Evolutionary conservation across 2,113 vertebrate genomes (phyloP), one percentile per base, ranked within the genome.

Genomic region (Psittacula cyanocephala): DNA sequence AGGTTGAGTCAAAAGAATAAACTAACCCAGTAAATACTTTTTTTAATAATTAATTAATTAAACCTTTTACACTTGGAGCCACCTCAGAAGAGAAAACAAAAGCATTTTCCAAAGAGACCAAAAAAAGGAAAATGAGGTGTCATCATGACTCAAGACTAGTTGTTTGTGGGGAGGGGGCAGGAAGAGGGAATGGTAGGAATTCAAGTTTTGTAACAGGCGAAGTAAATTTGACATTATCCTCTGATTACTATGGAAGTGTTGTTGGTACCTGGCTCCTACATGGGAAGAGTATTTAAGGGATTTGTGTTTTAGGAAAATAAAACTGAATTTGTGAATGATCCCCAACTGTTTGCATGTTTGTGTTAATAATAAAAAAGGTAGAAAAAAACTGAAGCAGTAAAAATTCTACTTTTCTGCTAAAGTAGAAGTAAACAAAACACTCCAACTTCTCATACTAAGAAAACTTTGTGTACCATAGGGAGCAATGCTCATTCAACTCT

Each of bases 211-310:
- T 88, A 74, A 17, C 24, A 33, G 59, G 16, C 13, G 41, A 31
- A 77, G 28, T 46, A 86, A 49, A 62, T 52, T 52, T 62, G 29
- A 59, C 6, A 35, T 0, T 0, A 50, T 60, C 13, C 10, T 6
- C 33, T n/a, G 31, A 12, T 74, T 39, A 25, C 37, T 13, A 6
- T 50, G 18, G 5, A 74, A 49, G 13, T 74, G 16, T 8, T 25
- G 6, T 41, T 91, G 44, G 23, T 70, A 44, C 39, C 72, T 46
- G 16, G 6, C 24, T 62, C 6, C 0, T 27, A 35, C 3, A 5
- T 50, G 18, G 47, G 35, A 76, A 28, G 44, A 65, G 13, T 22
- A 82, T 89, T 82, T 57, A 64, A 59, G 15, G 28, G 17, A 88
- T 70, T 39, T 4, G 3, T 31, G 10, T 33, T 24, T 79, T 77